phyloP scores from a whole-genome alignment of 2,113 vertebrate genomes.

The Ahaetulla prasina region DNA sequence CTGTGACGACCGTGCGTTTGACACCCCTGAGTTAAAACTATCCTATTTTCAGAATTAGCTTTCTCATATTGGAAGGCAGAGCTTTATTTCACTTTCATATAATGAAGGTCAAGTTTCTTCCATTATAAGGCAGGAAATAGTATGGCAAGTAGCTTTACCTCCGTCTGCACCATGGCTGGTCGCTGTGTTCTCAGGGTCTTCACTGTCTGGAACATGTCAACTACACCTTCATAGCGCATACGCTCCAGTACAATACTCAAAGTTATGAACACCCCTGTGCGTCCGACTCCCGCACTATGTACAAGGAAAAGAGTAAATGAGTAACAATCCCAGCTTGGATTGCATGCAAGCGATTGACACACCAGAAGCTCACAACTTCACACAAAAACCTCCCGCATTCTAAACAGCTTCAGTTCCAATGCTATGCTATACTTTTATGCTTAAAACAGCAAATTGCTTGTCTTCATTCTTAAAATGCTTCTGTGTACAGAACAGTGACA shows the following conservation, averaged over 20 bases:
- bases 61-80: background rate
- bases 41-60: background rate
- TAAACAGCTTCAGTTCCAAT: background rate
- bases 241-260: slow-evolving; percentile 95
- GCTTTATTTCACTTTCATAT: background rate
- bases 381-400: background rate
- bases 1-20: too few relatives aligned
- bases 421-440: background rate
- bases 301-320: slow-evolving; percentile 3
- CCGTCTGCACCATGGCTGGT: slow-evolving; percentile 96
- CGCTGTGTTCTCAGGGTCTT: slow-evolving; percentile 93
- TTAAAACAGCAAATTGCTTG: background rate
- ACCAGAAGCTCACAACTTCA: background rate
- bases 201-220: slow-evolving; percentile 96
- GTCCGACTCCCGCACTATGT: slow-evolving; percentile 87
- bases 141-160: slow-evolving; percentile 68
- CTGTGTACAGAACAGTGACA: background rate
- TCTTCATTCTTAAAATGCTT: background rate
- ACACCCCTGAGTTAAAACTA: background rate
- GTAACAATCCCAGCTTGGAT: background rate
- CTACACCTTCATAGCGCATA: slow-evolving; percentile 93
- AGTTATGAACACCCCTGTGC: slow-evolving; percentile 93
- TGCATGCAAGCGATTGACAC: background rate
- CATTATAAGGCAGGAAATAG: accelerated
- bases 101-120: background rate